Evolutionary conservation across 1,140 invertebrate genomes (phyloP).

Genomic region (Venustaconcha ellipsiformis): DNA sequence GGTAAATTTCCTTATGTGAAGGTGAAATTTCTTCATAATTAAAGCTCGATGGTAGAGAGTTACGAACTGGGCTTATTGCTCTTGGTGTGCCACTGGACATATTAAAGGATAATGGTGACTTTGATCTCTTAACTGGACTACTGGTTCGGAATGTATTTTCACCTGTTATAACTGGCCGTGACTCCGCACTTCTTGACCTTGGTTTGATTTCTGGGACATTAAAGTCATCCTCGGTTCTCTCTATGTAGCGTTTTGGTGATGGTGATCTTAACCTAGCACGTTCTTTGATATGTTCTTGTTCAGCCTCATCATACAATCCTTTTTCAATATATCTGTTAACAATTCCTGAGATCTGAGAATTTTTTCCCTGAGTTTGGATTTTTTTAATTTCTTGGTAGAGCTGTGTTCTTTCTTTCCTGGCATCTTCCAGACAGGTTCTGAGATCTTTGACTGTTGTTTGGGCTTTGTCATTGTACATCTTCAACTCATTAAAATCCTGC

Average conservation of each 20-base stretch:
- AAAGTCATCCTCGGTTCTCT: background rate
- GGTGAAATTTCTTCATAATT: slow-evolving; percentile 51
- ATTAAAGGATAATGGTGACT: slow-evolving; percentile 1
- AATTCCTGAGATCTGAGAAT: slow-evolving; percentile 36
- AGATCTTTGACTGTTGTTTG: slow-evolving; percentile 53
- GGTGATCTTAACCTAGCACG: slow-evolving; percentile 22
- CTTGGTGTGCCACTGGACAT: slow-evolving; percentile 11
- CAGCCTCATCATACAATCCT: slow-evolving; percentile 34
- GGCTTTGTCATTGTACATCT: slow-evolving; percentile 47
- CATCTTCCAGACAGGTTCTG: slow-evolving; percentile 49
- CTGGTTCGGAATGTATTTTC: slow-evolving; percentile 8
- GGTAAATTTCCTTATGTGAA: slow-evolving; percentile 55
- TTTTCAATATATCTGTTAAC: slow-evolving; percentile 40
- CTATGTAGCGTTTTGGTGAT: background rate
- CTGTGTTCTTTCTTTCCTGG: slow-evolving; percentile 51
- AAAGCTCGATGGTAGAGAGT: slow-evolving; percentile 25
- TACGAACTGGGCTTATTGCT: slow-evolving; percentile 5
- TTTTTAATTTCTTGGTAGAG: slow-evolving; percentile 47
- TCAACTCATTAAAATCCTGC: slow-evolving; percentile 52
- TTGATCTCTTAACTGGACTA: slow-evolving; percentile 9
- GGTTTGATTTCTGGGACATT: background rate
- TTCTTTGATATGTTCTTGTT: slow-evolving; percentile 26
- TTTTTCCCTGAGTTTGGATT: slow-evolving; percentile 34
- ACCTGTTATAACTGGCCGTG: slow-evolving; percentile 1
- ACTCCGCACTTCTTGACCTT: background rate